Evolutionary conservation across 2,797 vertebrate genomes (phyloP).

Genomic region (Argentina silus): DNA sequence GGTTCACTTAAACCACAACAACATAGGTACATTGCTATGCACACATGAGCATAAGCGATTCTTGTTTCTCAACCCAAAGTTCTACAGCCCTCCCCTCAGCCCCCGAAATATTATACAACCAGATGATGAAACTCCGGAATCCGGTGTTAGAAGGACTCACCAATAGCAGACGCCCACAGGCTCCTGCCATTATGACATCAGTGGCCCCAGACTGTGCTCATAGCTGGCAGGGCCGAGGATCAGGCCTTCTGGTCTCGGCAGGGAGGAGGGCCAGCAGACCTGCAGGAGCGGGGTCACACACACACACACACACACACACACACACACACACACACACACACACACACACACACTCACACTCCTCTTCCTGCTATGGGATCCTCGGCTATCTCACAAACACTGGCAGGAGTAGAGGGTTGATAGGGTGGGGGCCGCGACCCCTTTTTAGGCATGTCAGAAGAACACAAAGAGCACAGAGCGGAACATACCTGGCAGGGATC

Average conservation of each 20-base stretch:
- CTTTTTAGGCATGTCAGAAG: conserved; percentile 34
- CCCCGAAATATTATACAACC: conserved; percentile 68
- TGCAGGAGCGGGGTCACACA: conserved; percentile 46
- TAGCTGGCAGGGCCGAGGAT: conserved; percentile 75
- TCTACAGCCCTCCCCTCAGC: conserved; percentile 27
- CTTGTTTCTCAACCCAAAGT: conserved; percentile 43
- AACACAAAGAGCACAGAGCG: conserved; percentile 33
- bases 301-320: conserved; percentile 21
- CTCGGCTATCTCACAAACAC: conserved; percentile 17
- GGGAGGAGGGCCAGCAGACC: conserved; percentile 71
- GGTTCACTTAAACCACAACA: conserved; percentile 27
- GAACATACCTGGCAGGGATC: conserved; percentile 40
- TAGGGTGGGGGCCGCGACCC: conserved; percentile 33
- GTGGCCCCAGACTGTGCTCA: conserved; percentile 72
- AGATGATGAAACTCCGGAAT: conserved; percentile 79
- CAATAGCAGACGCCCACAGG: conserved; percentile 79
- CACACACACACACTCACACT: conserved; percentile 14
- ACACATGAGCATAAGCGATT: neutral
- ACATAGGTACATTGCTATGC: neutral
- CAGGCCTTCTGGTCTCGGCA: conserved; percentile 80
- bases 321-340: conserved; percentile 40
- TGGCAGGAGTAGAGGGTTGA: neutral
- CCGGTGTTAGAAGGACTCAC: conserved; percentile 79
- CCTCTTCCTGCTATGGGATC: conserved; percentile 49
- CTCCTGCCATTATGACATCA: conserved; percentile 82